Evolutionary conservation across 2,888 invertebrate species (phyloP).

Genomic region (Fragum fragum): DNA sequence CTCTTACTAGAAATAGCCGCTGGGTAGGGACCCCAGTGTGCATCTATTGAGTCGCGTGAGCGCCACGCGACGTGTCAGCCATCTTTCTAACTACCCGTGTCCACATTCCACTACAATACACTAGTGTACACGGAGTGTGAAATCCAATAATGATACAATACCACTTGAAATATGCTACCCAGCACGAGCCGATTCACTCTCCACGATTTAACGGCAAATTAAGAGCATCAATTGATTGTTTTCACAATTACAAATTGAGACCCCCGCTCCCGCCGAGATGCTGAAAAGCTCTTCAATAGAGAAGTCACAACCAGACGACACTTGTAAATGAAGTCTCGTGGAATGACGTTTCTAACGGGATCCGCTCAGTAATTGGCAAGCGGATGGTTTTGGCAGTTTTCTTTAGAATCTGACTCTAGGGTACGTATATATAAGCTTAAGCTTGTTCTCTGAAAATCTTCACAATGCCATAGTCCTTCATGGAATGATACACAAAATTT

Average conservation of each 20-base stretch:
- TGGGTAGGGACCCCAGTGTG: neutral
- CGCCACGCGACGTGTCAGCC: constrained; percentile 65
- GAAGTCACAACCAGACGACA: constrained; percentile 56
- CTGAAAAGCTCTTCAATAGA: constrained; percentile 56
- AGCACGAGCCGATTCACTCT: constrained; percentile 35
- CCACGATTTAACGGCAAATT: constrained; percentile 56
- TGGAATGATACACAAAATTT: no score
- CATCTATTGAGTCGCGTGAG: constrained; percentile 36
- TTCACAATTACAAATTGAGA: constrained; percentile 41
- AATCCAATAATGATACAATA: constrained; percentile 56
- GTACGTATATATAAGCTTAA: constrained; percentile 43
- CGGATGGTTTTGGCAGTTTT: constrained; percentile 66
- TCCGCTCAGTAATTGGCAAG: constrained; percentile 61
- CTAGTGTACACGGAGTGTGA: constrained; percentile 54
- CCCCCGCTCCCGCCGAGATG: constrained; percentile 51
- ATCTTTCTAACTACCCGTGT: constrained; percentile 32
- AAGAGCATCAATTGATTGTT: constrained; percentile 64
- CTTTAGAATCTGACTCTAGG: constrained; percentile 53
- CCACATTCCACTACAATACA: constrained; percentile 47
- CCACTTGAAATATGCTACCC: constrained; percentile 28
- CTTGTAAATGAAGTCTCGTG: constrained; percentile 69
- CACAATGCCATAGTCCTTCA: no score
- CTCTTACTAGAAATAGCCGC: neutral
- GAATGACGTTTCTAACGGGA: constrained; percentile 67
- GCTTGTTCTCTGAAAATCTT: no score